These are phyloP conservation scores for Pseudopipra pipra DNA, from an alignment of 2,113 vertebrate species.

Conservation along the genomic window DNA sequence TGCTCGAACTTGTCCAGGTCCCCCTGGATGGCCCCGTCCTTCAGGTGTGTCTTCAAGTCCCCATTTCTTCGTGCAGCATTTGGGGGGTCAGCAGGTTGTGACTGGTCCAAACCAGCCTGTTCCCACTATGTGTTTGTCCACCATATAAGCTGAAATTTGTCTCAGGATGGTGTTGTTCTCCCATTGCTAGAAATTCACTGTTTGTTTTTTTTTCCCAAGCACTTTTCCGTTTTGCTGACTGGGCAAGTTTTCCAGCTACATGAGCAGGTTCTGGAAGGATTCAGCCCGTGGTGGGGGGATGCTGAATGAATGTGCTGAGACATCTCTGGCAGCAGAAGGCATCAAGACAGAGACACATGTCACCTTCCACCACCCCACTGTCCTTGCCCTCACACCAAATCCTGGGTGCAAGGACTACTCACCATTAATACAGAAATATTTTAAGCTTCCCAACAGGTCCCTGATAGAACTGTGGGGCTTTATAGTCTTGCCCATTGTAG, in stretches of 20 bases:
- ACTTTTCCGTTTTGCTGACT: neutral
- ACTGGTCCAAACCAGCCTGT: neutral
- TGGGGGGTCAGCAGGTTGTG: neutral
- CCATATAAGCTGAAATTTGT: neutral
- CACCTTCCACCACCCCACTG: accelerated
- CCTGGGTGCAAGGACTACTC: neutral
- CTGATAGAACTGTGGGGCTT: accelerated
- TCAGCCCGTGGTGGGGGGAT: accelerated
- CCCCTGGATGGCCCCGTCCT: neutral
- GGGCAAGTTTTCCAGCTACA: neutral
- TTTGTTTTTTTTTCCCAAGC: neutral
- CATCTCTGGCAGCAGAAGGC: neutral
- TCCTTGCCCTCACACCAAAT: neutral
- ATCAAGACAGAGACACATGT: neutral
- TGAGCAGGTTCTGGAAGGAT: neutral
- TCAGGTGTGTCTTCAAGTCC: neutral
- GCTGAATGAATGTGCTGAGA: neutral
- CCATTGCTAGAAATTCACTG: neutral
- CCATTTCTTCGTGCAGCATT: neutral
- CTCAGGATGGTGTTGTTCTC: neutral
- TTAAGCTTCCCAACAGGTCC: neutral
- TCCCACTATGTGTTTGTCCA: neutral
- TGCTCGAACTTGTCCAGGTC: neutral
- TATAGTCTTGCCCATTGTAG: neutral
- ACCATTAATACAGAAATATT: neutral